Evolutionary conservation across 2,888 invertebrate genomes (phyloP).

Genomic region (Abrostola triplasia): DNA sequence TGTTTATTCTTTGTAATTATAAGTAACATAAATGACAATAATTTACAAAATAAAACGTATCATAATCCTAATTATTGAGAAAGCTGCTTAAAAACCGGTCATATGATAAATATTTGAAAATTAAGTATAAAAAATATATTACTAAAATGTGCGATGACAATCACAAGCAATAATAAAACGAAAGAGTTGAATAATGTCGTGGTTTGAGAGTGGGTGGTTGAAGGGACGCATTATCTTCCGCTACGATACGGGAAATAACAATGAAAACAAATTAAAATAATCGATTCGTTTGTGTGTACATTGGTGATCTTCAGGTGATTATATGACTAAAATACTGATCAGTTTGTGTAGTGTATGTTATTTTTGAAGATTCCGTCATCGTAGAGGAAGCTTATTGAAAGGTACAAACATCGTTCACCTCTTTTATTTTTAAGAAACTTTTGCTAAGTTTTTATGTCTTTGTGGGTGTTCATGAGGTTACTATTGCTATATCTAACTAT

Average conservation of each 20-base stretch:
- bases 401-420: constrained; percentile 61
- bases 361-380: constrained; percentile 59
- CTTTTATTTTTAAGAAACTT: constrained; percentile 50
- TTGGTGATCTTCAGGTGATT: constrained; percentile 22
- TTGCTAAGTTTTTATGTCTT: constrained; percentile 26
- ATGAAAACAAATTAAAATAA: constrained; percentile 43
- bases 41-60: no score
- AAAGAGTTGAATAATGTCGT: constrained; percentile 53
- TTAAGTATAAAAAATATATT: not conserved
- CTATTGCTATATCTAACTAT: not conserved
- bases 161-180: constrained; percentile 34
- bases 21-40: no score
- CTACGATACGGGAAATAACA: constrained; percentile 20
- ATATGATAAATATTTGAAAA: not conserved
- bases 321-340: constrained; percentile 27
- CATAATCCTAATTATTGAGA: no score
- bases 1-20: no score
- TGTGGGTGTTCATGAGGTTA: constrained; percentile 7
- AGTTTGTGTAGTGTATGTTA: constrained; percentile 53
- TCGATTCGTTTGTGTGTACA: constrained; percentile 27
- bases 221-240: constrained; percentile 48
- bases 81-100: no score
- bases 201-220: constrained; percentile 34
- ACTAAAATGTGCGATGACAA: constrained; percentile 23
- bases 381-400: constrained; percentile 55